These are phyloP conservation scores for Todiramphus saurophagus DNA, from an alignment of 2,113 vertebrate species.

Conservation along the genomic window DNA sequence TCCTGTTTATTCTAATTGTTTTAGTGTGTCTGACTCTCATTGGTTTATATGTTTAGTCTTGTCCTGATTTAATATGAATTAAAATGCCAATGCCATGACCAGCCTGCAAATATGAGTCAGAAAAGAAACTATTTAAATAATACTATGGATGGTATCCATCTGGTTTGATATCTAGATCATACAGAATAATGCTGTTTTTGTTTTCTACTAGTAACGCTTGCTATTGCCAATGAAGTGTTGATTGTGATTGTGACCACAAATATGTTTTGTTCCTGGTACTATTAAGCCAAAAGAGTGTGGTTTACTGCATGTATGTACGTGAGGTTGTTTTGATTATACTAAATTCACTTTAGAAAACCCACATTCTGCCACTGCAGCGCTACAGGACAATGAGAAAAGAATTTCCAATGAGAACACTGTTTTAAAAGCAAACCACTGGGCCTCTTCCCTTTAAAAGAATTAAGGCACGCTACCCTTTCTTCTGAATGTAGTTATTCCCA, in stretches of 20 bases:
- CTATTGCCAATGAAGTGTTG: conserved; percentile 47
- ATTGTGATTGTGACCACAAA: conserved; percentile 55
- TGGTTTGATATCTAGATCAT: conserved; percentile 56
- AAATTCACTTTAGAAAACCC: conserved; percentile 52
- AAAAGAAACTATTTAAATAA: conserved; percentile 51
- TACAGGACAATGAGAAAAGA: conserved; percentile 55
- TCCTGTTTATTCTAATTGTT: conserved; percentile 65
- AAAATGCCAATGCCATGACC: conserved; percentile 41
- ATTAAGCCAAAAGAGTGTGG: conserved; percentile 36
- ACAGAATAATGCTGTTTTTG: conserved; percentile 42
- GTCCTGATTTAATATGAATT: conserved; percentile 53
- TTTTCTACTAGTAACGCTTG: conserved; percentile 39
- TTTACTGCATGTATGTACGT: conserved; percentile 60
- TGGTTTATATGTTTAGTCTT: conserved; percentile 67
- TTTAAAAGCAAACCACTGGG: conserved; percentile 37
- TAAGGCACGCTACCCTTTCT: neutral
- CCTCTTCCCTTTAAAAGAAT: neutral
- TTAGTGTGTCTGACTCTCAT: conserved; percentile 47
- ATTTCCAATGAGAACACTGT: conserved; percentile 47
- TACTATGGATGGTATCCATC: neutral
- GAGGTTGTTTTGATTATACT: conserved; percentile 58
- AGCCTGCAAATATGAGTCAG: conserved; percentile 51
- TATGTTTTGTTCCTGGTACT: conserved; percentile 47
- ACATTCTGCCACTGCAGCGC: conserved; percentile 50
- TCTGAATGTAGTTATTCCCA: conserved; percentile 16